These are phyloP conservation scores for Pongo pygmaeus DNA, from an alignment of 2,113 vertebrate species.

Conservation along the genomic window DNA sequence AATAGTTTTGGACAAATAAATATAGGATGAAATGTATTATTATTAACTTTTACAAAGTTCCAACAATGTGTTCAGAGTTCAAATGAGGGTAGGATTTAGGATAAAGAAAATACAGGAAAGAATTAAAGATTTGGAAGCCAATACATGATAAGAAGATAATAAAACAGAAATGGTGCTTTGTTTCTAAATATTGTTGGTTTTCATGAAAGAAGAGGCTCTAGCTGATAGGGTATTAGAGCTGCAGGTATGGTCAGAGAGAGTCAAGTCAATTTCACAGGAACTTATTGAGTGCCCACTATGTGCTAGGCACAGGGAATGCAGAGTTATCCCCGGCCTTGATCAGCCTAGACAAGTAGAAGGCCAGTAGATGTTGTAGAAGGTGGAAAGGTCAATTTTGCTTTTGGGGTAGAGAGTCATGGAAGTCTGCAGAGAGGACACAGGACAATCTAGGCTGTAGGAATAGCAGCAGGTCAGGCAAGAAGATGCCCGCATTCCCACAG, in stretches of 20 bases:
- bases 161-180: not conserved
- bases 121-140: slow-evolving; percentile 7
- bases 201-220: not conserved
- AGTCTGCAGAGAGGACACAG: not conserved
- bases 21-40: slow-evolving; percentile 16
- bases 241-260: not conserved
- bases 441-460: accelerated
- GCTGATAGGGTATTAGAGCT: not conserved
- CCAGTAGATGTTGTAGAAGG: not conserved
- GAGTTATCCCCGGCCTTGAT: not conserved
- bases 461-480: not conserved
- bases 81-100: slow-evolving; percentile 5
- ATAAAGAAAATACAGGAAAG: not conserved
- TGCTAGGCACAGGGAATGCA: not conserved
- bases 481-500: not conserved
- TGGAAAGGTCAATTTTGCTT: not conserved
- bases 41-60: slow-evolving; percentile 42
- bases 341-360: not conserved
- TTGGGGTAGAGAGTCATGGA: not conserved
- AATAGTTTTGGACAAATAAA: not conserved
- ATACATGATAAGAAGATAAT: not conserved
- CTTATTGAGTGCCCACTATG: not conserved
- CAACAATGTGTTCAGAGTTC: slow-evolving; percentile 39
- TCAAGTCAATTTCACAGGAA: not conserved
- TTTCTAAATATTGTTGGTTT: not conserved